Conservation (phyloP, 2,113 vertebrate genomes). For the Mustela nigripes region DNA sequence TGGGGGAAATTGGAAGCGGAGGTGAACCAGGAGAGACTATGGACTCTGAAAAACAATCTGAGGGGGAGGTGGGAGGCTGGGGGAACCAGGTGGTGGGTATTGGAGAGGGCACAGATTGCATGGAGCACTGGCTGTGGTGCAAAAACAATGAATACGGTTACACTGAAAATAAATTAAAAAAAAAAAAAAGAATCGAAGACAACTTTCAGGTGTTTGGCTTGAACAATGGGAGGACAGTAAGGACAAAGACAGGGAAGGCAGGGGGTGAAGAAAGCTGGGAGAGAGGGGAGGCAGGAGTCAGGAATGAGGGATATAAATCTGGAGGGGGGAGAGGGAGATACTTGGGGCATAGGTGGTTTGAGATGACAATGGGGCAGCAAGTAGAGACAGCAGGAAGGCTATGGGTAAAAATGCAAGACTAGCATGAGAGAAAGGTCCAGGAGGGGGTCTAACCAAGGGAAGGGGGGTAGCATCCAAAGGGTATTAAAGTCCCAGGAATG, state of each 20-base stretch:
- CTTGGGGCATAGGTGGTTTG: not conserved
- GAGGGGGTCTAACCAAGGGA: not conserved
- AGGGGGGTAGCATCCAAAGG: not conserved
- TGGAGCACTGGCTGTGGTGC: no score
- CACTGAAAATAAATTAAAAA: no score
- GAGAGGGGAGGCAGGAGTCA: not conserved
- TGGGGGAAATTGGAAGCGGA: no score
- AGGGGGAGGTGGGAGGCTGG: no score
- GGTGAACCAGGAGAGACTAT: no score
- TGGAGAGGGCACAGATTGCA: no score
- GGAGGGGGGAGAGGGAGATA: not conserved
- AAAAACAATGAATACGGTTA: no score
- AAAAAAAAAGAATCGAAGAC: not conserved
- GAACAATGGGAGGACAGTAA: not conserved
- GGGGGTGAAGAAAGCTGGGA: not conserved
- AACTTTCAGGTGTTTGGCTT: not conserved
- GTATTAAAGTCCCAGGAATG: conserved; percentile 17
- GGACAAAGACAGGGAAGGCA: not conserved
- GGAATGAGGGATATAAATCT: conserved; percentile 17
- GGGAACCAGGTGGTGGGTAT: no score
- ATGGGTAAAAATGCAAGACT: conserved; percentile 24
- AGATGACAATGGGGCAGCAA: conserved; percentile 1
- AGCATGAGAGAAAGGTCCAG: conserved; percentile 14
- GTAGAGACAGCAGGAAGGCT: not conserved
- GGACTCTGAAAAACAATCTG: no score